These are phyloP conservation scores for Microcebus lehilahytsara DNA, from an alignment of 2,113 vertebrate species.

Conservation along the genomic window DNA sequence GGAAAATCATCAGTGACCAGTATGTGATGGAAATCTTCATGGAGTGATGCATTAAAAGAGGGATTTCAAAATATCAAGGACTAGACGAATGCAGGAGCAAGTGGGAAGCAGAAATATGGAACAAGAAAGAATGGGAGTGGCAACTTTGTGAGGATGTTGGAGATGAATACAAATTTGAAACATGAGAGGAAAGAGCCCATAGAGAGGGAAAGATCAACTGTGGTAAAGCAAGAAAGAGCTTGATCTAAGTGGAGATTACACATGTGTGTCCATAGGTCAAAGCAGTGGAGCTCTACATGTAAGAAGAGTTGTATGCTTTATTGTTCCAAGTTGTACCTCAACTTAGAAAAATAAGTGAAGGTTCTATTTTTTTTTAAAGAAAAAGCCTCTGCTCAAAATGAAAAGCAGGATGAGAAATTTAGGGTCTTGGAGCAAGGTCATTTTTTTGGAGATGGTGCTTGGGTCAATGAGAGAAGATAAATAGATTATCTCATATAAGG, in stretches of 20 bases:
- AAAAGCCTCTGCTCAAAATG: neutral
- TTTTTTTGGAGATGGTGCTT: neutral
- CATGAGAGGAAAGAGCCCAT: neutral
- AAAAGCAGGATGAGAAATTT: neutral
- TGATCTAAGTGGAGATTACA: neutral
- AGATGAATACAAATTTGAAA: neutral
- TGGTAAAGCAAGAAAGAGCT: neutral
- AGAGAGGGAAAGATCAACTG: neutral
- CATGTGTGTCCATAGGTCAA: neutral
- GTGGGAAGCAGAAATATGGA: neutral
- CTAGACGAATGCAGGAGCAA: neutral
- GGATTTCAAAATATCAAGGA: neutral
- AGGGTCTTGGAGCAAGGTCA: neutral
- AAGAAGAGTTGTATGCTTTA: neutral
- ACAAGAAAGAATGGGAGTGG: neutral
- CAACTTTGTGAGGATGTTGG: neutral
- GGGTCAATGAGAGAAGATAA: neutral
- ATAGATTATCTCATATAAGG: neutral
- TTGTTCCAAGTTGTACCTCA: neutral
- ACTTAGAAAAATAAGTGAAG: neutral
- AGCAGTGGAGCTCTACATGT: neutral
- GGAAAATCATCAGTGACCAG: neutral
- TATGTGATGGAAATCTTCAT: neutral
- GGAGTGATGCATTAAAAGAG: neutral
- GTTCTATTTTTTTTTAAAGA: neutral